Percentiles rank a stretch among this genome's conserved stretches.
Evolutionary conservation across 2,888 invertebrate species (phyloP).

Genomic region (Thysanoteuthis rhombus): DNA sequence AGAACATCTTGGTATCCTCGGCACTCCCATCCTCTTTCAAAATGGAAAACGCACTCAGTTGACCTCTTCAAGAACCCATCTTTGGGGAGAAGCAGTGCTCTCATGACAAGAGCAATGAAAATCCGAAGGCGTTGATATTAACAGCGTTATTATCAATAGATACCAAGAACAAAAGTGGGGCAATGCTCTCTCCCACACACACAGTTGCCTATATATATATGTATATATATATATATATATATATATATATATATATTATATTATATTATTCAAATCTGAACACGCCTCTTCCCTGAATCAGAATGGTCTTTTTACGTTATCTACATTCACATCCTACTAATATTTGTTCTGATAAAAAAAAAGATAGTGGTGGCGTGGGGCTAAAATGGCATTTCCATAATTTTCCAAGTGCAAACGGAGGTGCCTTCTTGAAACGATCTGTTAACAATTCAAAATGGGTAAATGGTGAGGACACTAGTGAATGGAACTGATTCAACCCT

Average conservation of each 20-base stretch:
- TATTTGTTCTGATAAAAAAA: not conserved
- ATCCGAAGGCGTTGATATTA: conserved; percentile 12
- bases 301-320: not conserved
- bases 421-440: not conserved
- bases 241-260: no score
- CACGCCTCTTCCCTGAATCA: not conserved
- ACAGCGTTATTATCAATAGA: not conserved
- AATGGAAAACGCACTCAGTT: not conserved
- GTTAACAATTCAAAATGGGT: not conserved
- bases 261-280: no score
- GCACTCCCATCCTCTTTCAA: not conserved
- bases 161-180: not conserved
- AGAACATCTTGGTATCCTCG: not conserved
- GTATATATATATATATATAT: not conserved
- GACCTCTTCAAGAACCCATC: not conserved
- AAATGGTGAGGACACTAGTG: not conserved
- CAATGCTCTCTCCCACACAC: not conserved
- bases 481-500: not conserved
- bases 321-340: not conserved
- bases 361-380: not conserved
- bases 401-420: not conserved
- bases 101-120: not conserved
- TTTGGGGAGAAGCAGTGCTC: not conserved
- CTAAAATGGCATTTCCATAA: not conserved
- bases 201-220: not conserved